These are phyloP conservation scores for Cottus gobio DNA, from an alignment of 2,113 vertebrate genomes.

Conservation along the genomic window DNA sequence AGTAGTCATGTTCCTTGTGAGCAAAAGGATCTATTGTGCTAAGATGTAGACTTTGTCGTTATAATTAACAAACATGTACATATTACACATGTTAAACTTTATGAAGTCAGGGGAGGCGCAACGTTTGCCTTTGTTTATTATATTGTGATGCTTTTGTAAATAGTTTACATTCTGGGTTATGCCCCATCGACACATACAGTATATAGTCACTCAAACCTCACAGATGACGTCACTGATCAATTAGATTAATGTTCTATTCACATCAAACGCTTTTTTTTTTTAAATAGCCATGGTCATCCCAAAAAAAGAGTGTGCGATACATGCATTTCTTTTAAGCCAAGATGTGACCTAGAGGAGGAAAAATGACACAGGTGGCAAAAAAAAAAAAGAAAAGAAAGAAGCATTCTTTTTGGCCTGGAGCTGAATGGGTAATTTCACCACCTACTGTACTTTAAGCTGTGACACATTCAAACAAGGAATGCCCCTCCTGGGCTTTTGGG, in stretches of 20 bases:
- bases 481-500: not conserved
- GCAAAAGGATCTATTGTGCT: not conserved
- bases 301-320: not conserved
- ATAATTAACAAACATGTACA: not conserved
- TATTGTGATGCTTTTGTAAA: not conserved
- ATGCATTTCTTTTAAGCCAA: not conserved
- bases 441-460: not conserved
- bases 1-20: not conserved
- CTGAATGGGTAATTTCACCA: not conserved
- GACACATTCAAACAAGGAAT: constrained; percentile 2
- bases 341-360: not conserved
- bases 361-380: not conserved
- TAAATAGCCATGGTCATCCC: not conserved
- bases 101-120: not conserved
- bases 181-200: not conserved
- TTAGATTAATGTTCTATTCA: not conserved
- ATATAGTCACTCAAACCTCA: not conserved
- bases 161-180: not conserved
- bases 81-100: not conserved
- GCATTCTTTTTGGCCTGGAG: not conserved
- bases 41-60: not conserved
- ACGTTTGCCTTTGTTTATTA: not conserved
- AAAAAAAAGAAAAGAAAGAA: not conserved
- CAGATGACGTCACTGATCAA: not conserved
- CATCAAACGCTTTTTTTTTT: not conserved